These are phyloP conservation scores for Taeniopygia guttata DNA, from an alignment of 2,797 vertebrate species.

Conservation along the genomic window DNA sequence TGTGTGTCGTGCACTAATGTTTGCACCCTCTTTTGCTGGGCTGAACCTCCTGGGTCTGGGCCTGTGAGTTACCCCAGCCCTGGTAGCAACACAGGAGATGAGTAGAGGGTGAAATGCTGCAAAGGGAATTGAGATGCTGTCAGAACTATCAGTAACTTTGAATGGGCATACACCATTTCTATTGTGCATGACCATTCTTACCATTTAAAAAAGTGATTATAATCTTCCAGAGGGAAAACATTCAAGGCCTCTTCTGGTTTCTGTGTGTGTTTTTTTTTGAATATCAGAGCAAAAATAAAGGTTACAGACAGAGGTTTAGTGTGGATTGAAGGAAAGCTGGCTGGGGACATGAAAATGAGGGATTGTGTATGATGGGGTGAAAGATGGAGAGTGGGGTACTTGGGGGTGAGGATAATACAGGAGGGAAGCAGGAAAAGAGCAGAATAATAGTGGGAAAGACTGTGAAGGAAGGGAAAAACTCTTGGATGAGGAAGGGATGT, in stretches of 20 bases:
- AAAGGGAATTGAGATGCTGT: neutral
- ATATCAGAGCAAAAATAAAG: neutral
- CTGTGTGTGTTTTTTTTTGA: neutral
- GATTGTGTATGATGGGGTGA: neutral
- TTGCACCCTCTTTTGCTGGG: neutral
- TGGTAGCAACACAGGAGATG: neutral
- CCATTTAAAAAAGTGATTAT: neutral
- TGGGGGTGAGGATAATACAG: neutral
- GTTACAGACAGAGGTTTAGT: neutral
- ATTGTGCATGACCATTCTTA: neutral
- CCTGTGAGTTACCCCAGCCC: neutral
- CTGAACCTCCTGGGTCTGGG: neutral
- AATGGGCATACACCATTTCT: rapidly evolving
- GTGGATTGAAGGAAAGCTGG: neutral
- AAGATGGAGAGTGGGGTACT: neutral
- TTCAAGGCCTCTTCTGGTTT: neutral
- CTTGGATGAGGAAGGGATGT: neutral
- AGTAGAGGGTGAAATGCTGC: too few species aligned
- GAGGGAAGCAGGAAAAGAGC: neutral
- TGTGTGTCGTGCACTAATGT: neutral
- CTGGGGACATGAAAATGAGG: neutral
- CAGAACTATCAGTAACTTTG: neutral
- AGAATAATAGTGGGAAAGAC: neutral
- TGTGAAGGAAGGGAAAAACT: neutral
- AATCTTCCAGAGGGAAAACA: rapidly evolving